Conservation (phyloP, 1,140 invertebrate species). For the Hylaeus anthracinus region DNA sequence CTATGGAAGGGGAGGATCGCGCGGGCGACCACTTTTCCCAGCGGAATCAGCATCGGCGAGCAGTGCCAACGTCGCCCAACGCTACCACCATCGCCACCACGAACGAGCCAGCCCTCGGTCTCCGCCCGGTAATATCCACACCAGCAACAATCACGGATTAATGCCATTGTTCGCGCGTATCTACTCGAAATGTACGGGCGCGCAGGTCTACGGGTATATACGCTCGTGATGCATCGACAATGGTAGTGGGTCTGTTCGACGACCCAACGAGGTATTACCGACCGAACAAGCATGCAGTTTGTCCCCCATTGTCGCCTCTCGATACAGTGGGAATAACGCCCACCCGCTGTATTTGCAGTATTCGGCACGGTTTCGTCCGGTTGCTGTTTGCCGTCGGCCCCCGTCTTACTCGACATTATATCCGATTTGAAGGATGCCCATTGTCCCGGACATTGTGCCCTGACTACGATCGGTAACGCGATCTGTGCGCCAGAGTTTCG, state of each 20-base stretch:
- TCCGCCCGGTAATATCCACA: slow-evolving; percentile 64
- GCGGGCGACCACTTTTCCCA: neutral
- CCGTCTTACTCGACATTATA: slow-evolving; percentile 64
- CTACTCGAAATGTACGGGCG: slow-evolving; percentile 75
- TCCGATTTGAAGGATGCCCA: slow-evolving; percentile 65
- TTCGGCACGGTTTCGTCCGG: slow-evolving; percentile 64
- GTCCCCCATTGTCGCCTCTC: slow-evolving; percentile 71
- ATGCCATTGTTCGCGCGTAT: slow-evolving; percentile 74
- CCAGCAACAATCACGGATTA: slow-evolving; percentile 77
- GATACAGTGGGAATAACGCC: slow-evolving; percentile 76
- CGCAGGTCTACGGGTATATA: slow-evolving; percentile 65
- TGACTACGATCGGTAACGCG: slow-evolving; percentile 41
- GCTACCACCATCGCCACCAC: slow-evolving; percentile 19
- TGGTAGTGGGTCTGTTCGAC: slow-evolving; percentile 74
- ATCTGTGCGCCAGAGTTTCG: slow-evolving; percentile 10
- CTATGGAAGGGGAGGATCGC: neutral
- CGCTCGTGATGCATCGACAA: slow-evolving; percentile 76
- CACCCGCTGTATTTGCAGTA: slow-evolving; percentile 70
- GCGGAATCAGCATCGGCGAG: neutral
- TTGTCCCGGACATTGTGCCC: slow-evolving; percentile 48
- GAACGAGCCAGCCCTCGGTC: slow-evolving; percentile 39
- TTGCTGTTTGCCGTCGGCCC: slow-evolving; percentile 63
- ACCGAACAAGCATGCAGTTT: slow-evolving; percentile 78
- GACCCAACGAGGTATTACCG: slow-evolving; percentile 78
- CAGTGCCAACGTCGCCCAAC: neutral